A percentile compares a stretch with the other conserved stretches of the same genome.
These are phyloP conservation scores for Arctocebus calabarensis DNA, from an alignment of 2,797 vertebrate genomes.

Conservation along the genomic window DNA sequence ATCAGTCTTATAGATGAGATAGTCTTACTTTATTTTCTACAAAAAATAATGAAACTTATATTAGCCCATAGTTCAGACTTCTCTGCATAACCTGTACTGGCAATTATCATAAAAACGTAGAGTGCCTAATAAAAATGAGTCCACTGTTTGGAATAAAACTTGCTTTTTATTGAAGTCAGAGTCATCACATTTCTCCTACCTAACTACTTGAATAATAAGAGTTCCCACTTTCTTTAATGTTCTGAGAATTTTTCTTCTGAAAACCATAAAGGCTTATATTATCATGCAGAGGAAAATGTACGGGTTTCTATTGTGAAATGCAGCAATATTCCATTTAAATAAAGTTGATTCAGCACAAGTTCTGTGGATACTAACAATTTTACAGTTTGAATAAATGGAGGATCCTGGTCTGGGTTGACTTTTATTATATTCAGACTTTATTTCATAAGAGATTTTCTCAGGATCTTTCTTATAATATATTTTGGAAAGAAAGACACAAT, in stretches of 20 bases:
- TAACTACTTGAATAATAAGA: constrained; percentile 69
- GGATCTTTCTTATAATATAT: not conserved
- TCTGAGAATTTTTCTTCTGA: constrained; percentile 66
- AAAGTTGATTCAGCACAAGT: constrained; percentile 66
- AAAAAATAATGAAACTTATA: constrained; percentile 77
- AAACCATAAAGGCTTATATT: constrained; percentile 70
- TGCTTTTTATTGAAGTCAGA: constrained; percentile 71
- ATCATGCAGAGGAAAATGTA: constrained; percentile 53
- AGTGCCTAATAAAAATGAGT: constrained; percentile 68
- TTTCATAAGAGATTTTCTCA: not conserved
- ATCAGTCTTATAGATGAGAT: constrained; percentile 30
- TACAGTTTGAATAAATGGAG: constrained; percentile 5
- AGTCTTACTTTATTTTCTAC: not conserved
- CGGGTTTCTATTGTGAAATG: constrained; percentile 7
- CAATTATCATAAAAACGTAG: constrained; percentile 73
- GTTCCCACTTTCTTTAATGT: constrained; percentile 57
- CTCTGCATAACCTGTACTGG: constrained; percentile 31
- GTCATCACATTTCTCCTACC: constrained; percentile 58
- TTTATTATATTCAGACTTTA: constrained; percentile 44
- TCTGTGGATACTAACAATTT: constrained; percentile 41
- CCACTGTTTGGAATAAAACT: constrained; percentile 65
- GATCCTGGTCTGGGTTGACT: not conserved
- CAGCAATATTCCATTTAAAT: constrained; percentile 67
- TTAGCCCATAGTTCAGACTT: constrained; percentile 62
- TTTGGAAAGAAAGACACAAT: constrained; percentile 9